Evolutionary conservation across 1,140 invertebrate species (phyloP).

Genomic region (Pollicipes pollicipes): DNA sequence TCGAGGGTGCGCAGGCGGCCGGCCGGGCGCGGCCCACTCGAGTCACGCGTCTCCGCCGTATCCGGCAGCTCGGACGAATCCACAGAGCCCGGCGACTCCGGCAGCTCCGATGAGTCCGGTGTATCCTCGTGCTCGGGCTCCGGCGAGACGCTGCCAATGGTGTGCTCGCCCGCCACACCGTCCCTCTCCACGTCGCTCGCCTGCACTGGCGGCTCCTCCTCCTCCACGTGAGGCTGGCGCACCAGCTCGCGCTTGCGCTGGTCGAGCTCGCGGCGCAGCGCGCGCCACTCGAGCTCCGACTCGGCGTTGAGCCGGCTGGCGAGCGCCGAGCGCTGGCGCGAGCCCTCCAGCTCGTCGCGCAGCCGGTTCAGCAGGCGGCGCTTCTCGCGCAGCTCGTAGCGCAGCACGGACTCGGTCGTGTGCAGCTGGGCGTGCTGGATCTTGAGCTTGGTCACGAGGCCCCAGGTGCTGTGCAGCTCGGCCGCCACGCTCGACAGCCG

Average conservation of each 20-base stretch:
- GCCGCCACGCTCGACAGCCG: conserved; percentile 56
- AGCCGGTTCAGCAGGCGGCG: conserved; percentile 59
- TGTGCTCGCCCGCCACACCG: conserved; percentile 8
- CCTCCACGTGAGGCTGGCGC: conserved; percentile 10
- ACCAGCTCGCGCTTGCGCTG: conserved; percentile 29
- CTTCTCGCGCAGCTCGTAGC: conserved; percentile 76
- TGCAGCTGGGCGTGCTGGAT: conserved; percentile 65
- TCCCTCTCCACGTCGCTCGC: conserved; percentile 7
- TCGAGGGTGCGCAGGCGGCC: conserved; percentile 47
- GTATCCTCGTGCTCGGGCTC: conserved; percentile 16
- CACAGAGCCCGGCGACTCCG: conserved; percentile 16
- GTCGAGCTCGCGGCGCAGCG: conserved; percentile 59
- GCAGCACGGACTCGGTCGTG: conserved; percentile 67
- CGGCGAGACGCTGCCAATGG: conserved; percentile 15
- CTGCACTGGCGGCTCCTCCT: conserved; percentile 8
- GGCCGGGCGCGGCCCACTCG: conserved; percentile 22
- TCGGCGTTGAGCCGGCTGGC: conserved; percentile 66
- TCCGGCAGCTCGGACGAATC: conserved; percentile 15
- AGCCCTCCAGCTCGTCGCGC: conserved; percentile 65
- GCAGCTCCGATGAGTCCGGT: conserved; percentile 14
- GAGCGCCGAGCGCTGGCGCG: conserved; percentile 63
- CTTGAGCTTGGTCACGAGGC: conserved; percentile 60
- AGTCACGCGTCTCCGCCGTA: conserved; percentile 2
- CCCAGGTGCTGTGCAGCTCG: conserved; percentile 71
- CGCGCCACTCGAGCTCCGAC: conserved; percentile 63